These are phyloP conservation scores for Monomorium pharaonis DNA, from an alignment of 1,140 invertebrate species.

Conservation along the genomic window DNA sequence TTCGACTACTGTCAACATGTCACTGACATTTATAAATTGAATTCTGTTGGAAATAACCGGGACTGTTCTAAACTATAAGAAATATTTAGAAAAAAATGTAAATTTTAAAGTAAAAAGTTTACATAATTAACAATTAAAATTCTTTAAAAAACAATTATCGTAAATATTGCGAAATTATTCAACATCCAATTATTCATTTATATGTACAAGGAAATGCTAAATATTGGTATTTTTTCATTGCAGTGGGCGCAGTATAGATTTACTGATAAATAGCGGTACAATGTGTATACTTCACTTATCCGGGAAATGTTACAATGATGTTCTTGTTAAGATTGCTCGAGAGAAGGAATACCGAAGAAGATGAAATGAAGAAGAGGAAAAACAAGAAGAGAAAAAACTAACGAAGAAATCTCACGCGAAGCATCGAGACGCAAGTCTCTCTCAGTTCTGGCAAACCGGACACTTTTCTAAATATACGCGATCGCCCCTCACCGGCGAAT, in stretches of 20 bases:
- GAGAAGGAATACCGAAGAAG: background rate
- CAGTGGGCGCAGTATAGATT: too few relatives aligned
- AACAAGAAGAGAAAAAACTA: conserved; percentile 42
- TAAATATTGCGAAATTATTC: background rate
- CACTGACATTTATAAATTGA: background rate
- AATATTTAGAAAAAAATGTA: background rate
- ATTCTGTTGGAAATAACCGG: background rate
- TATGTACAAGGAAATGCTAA: too few relatives aligned
- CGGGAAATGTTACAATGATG: conserved; percentile 15
- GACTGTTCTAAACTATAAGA: background rate
- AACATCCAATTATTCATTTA: background rate
- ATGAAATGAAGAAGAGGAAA: conserved; percentile 8
- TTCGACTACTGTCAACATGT: conserved; percentile 22
- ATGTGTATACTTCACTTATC: background rate
- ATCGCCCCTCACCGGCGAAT: conserved; percentile 83
- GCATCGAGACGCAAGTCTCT: conserved; percentile 65
- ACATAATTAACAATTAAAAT: background rate
- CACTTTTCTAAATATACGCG: conserved; percentile 85
- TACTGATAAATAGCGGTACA: too few relatives aligned
- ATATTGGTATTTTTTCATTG: too few relatives aligned
- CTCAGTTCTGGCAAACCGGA: conserved; percentile 83
- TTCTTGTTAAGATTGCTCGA: background rate
- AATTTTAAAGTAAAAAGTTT: background rate
- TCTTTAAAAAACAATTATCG: background rate
- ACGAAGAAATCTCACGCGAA: conserved; percentile 65